Percentiles rank a stretch among this genome's conserved stretches.
Evolutionary conservation across 1,140 invertebrate genomes (phyloP).

Genomic region (Hermatobates lingyangjiaoensis): DNA sequence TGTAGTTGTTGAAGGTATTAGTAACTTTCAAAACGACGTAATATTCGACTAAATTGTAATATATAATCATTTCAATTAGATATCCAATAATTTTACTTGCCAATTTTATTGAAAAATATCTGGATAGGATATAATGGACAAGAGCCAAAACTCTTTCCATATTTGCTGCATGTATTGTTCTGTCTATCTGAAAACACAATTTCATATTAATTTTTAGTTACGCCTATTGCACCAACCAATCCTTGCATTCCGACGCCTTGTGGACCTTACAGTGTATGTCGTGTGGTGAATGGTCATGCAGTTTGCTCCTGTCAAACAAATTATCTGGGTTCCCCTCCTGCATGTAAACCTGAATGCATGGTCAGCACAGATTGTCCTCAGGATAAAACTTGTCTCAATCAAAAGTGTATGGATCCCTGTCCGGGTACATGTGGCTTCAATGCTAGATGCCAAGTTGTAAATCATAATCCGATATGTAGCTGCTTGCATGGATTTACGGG

Average conservation of each 20-base stretch:
- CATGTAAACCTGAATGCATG: constrained; percentile 55
- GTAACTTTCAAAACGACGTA: too few relatives aligned
- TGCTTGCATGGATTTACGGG: constrained; percentile 50
- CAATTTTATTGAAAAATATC: neutral
- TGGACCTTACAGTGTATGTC: constrained; percentile 51
- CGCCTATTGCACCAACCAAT: too few relatives aligned
- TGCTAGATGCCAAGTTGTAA: constrained; percentile 49
- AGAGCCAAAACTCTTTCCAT: too few relatives aligned
- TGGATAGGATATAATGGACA: neutral
- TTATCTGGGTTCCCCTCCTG: constrained; percentile 49
- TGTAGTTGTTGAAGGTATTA: too few relatives aligned
- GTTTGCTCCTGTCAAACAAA: constrained; percentile 56
- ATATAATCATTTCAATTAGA: too few relatives aligned
- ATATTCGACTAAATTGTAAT: too few relatives aligned
- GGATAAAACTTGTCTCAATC: constrained; percentile 45
- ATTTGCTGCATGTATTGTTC: too few relatives aligned
- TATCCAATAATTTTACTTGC: too few relatives aligned
- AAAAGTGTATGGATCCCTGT: constrained; percentile 50
- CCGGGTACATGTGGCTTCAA: constrained; percentile 44
- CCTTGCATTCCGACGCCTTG: constrained; percentile 54
- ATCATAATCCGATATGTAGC: constrained; percentile 49
- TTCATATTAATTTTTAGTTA: too few relatives aligned
- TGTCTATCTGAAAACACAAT: too few relatives aligned
- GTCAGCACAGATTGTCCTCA: constrained; percentile 47
- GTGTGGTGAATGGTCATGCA: constrained; percentile 34